Conservation (phyloP, 2,113 vertebrate species). For the Sander lucioperca region DNA sequence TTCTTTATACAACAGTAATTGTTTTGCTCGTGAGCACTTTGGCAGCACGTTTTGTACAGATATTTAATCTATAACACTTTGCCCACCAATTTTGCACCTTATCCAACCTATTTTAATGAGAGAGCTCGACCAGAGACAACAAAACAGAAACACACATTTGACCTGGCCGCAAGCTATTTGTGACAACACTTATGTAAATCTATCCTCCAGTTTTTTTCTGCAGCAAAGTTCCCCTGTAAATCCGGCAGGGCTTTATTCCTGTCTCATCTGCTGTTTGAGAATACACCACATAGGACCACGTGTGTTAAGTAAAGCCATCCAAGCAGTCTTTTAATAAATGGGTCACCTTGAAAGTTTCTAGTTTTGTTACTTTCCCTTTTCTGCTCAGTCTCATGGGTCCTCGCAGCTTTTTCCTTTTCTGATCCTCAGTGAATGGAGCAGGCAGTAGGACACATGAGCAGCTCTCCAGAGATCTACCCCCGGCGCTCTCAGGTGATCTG, state of each 20-base stretch:
- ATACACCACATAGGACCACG: neutral
- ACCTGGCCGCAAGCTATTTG: neutral
- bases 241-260: neutral
- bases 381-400: slow-evolving; percentile 31
- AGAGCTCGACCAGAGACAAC: neutral
- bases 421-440: slow-evolving; percentile 45
- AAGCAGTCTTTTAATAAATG: slow-evolving; percentile 14
- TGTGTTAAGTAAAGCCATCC: slow-evolving; percentile 24
- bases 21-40: neutral
- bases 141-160: neutral
- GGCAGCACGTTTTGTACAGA: neutral
- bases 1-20: neutral
- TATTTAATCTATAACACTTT: neutral
- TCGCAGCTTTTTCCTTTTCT: slow-evolving; percentile 31
- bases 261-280: slow-evolving; percentile 9
- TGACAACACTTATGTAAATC: neutral
- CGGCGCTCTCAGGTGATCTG: slow-evolving; percentile 79
- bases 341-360: slow-evolving; percentile 45
- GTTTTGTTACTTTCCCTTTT: slow-evolving; percentile 24
- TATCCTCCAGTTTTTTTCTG: neutral
- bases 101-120: neutral
- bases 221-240: neutral
- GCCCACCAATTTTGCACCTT: neutral
- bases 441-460: slow-evolving; percentile 75
- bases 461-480: slow-evolving; percentile 74